A percentile compares a stretch with the other conserved stretches of the same genome.
Evolutionary conservation across 2,888 invertebrate genomes (phyloP).

Genomic region (Lacanobia wlatinum): DNA sequence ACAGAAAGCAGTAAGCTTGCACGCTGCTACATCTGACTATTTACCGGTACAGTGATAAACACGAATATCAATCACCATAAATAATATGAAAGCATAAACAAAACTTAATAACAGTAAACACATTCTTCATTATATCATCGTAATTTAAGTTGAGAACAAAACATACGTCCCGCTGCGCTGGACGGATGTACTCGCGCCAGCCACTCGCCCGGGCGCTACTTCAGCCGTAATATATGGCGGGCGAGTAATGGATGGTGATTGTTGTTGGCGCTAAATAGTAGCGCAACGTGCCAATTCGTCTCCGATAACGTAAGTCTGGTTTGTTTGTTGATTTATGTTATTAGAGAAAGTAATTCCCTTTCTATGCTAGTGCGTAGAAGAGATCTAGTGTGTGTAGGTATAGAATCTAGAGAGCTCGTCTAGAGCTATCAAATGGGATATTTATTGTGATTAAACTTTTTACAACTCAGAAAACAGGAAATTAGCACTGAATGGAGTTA

Average conservation of each 20-base stretch:
- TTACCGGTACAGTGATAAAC: neutral
- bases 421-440: no score
- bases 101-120: conserved; percentile 44
- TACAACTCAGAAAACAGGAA: neutral
- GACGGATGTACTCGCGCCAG: conserved; percentile 56
- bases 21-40: neutral
- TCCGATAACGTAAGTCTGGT: conserved; percentile 44
- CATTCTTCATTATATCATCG: conserved; percentile 26
- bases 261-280: conserved; percentile 61
- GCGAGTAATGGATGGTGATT: conserved; percentile 59
- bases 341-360: conserved; percentile 17
- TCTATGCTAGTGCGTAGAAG: neutral
- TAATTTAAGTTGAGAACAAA: conserved; percentile 40
- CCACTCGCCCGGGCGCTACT: conserved; percentile 54
- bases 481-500: neutral
- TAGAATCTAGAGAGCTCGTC: neutral
- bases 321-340: conserved; percentile 48
- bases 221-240: conserved; percentile 57
- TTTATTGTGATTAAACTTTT: neutral
- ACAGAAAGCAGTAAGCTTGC: neutral
- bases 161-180: conserved; percentile 40
- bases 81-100: conserved; percentile 7
- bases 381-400: neutral
- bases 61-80: conserved; percentile 15
- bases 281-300: conserved; percentile 61